Evolutionary conservation across 2,888 invertebrate genomes (phyloP), one percentile per base, ranked within the genome.

Genomic region (Amphipoea oculea): DNA sequence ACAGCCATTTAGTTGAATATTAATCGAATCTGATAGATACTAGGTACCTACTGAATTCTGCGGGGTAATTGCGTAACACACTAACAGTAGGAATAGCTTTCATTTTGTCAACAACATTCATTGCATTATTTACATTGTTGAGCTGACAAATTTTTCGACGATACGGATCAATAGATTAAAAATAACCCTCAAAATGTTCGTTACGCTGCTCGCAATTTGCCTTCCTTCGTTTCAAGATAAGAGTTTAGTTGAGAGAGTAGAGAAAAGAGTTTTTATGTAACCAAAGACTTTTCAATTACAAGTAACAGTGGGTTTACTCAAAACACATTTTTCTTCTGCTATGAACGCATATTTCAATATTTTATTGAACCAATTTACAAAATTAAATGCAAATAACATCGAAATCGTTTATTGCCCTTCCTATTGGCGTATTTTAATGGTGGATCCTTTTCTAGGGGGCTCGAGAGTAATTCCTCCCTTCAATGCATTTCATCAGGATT

Each of bases 401-500:
- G 79, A 73, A 83, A 77, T 72, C 79, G 77, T 45, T 85, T 85
- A 83, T 79, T 67, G 67, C 78, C 54, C 73, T 78, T 85, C 79
- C n/a, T 67, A 76, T 79, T 73, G 72, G n/a, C 65, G 62, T 71
- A 77, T 80, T 81, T 86, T 73, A 82, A 78, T 79, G 79, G 70
- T 40, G 42, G 67, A 62, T 76, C 79, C 72, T 78, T 77, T 72
- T 70, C 74, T 67, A 42, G 77, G 86, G 84, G 65, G 48, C 68
- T 73, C 69, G 75, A n/a, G 29, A 66, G 81, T 85, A 83, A 87
- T 89, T 89, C 82, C 81, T 82, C 89, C 83, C 89, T 89, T 83
- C 90, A 87, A 73, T 87, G 89, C 90, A 89, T 66, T 87, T 86
- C 89, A 89, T 89, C 90, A 89, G 78, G 89, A 88, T 88, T 81